Evolutionary conservation across 2,113 vertebrate species (phyloP).

Genomic region (Telmatochromis brichardi): DNA sequence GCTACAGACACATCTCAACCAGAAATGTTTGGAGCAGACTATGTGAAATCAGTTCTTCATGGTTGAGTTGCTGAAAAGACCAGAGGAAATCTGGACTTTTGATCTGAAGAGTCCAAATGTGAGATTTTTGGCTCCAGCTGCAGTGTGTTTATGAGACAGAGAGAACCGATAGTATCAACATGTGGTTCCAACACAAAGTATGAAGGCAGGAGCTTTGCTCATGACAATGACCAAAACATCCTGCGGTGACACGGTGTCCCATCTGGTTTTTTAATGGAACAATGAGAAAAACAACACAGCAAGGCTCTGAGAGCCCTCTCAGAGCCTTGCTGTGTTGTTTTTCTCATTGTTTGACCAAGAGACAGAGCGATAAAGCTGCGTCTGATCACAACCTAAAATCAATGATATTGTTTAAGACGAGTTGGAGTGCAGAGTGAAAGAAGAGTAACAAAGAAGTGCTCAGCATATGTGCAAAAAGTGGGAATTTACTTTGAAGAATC

Average conservation of each 20-base stretch:
- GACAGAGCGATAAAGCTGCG: rapidly evolving
- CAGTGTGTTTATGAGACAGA: not conserved
- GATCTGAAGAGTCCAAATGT: not conserved
- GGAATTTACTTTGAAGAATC: not conserved
- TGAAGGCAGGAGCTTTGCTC: not conserved
- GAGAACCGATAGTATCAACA: not conserved
- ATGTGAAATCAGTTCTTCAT: not conserved
- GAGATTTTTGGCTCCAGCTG: not conserved
- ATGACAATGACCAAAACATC: not conserved
- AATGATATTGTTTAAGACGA: not conserved
- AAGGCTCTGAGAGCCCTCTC: not conserved
- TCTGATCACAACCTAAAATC: not conserved
- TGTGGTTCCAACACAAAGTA: not conserved
- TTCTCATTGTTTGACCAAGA: not conserved
- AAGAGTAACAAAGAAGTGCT: not conserved
- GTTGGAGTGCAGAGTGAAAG: not conserved
- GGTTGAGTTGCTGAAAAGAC: not conserved
- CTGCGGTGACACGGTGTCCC: not conserved
- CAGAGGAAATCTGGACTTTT: not conserved
- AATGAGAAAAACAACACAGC: not conserved
- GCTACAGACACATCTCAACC: not conserved
- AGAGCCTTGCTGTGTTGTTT: too few relatives aligned
- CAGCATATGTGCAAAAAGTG: not conserved
- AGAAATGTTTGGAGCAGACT: not conserved
- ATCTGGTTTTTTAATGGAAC: not conserved